These are phyloP conservation scores for Marmota flaviventris DNA, from an alignment of 2,113 vertebrate genomes.

Conservation along the genomic window DNA sequence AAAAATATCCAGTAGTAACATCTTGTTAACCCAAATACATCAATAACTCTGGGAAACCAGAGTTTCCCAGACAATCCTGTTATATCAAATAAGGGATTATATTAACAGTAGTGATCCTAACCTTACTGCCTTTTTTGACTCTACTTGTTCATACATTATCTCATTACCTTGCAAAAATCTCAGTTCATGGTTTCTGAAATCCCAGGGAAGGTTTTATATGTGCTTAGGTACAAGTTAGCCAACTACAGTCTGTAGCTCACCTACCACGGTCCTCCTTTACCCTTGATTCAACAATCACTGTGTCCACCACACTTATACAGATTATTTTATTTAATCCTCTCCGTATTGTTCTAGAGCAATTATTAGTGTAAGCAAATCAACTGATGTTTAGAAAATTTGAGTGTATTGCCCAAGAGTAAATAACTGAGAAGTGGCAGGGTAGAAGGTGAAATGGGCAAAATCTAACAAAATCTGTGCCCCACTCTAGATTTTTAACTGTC, in stretches of 20 bases:
- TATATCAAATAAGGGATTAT: background rate
- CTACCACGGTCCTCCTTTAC: background rate
- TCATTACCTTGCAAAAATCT: background rate
- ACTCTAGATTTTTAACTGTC: background rate
- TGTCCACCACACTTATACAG: background rate
- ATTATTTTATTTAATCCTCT: background rate
- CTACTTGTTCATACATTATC: accelerated
- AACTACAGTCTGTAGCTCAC: background rate
- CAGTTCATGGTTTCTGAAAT: background rate
- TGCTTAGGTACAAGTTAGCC: background rate
- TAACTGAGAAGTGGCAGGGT: background rate
- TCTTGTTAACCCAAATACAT: background rate
- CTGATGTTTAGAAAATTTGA: background rate
- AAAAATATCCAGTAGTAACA: background rate
- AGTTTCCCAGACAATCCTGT: background rate
- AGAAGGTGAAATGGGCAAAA: background rate
- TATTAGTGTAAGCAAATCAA: background rate
- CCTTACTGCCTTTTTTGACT: background rate
- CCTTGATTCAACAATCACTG: background rate
- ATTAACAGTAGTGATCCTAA: background rate
- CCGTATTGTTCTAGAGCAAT: background rate
- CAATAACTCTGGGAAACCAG: background rate
- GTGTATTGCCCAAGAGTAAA: background rate
- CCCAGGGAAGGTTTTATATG: background rate
- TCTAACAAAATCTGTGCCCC: background rate